Conservation (phyloP, 2,113 vertebrate genomes). For the Poeciliopsis prolifica region DNA sequence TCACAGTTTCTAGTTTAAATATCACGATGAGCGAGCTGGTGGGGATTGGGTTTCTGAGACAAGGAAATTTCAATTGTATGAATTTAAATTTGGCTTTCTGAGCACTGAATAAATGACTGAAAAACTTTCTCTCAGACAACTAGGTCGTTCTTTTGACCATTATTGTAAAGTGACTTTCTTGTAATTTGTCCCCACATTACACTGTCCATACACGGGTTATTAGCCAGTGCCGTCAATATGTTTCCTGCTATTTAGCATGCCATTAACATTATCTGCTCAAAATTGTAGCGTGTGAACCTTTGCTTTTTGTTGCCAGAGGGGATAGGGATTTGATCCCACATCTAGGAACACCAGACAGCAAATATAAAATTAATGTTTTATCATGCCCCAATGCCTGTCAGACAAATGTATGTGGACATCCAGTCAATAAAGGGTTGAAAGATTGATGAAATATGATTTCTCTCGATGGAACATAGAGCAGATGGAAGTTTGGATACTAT, state of each 20-base stretch:
- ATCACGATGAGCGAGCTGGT: neutral
- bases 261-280: conserved; percentile 57
- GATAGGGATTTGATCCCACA: conserved; percentile 42
- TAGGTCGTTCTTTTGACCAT: conserved; percentile 27
- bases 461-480: conserved; percentile 67
- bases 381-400: conserved; percentile 61
- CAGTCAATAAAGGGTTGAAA: conserved; percentile 79
- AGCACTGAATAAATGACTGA: conserved; percentile 12
- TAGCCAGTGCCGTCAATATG: conserved; percentile 49
- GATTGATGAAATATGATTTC: conserved; percentile 79
- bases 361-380: conserved; percentile 80
- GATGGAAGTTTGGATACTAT: conserved; percentile 73
- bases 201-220: conserved; percentile 16
- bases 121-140: conserved; percentile 37
- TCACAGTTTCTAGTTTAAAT: neutral
- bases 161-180: conserved; percentile 49
- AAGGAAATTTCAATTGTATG: conserved; percentile 6
- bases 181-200: conserved; percentile 29
- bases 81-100: conserved; percentile 18
- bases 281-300: conserved; percentile 64
- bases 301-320: conserved; percentile 68
- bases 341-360: conserved; percentile 51
- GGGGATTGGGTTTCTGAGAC: conserved; percentile 8
- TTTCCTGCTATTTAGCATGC: conserved; percentile 46
- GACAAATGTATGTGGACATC: conserved; percentile 80